phyloP scores from a whole-genome alignment of 2,113 vertebrate genomes.

The Toxotes chatareus region DNA sequence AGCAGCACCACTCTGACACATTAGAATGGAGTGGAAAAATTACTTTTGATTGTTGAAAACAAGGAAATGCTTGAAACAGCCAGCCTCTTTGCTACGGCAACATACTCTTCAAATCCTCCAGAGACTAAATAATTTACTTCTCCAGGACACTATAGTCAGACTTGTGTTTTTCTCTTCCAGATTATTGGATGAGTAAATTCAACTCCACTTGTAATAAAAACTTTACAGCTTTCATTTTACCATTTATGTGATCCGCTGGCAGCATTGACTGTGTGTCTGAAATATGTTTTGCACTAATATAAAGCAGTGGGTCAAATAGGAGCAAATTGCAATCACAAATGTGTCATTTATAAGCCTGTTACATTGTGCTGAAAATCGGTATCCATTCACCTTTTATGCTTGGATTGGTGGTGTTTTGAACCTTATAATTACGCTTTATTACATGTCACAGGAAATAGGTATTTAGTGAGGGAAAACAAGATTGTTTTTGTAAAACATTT shows the following conservation, averaged over 20 bases:
- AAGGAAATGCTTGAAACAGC: conserved; percentile 24
- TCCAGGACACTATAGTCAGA: conserved; percentile 8
- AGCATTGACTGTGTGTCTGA: conserved; percentile 7
- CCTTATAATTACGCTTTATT: conserved; percentile 18
- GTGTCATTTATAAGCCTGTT: conserved; percentile 37
- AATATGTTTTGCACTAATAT: conserved; percentile 42
- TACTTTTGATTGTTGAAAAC: conserved; percentile 31
- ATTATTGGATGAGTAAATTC: conserved; percentile 62
- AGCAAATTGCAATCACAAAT: conserved; percentile 22
- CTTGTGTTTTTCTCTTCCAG: conserved; percentile 15
- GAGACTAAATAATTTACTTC: conserved; percentile 27
- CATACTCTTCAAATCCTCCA: conserved; percentile 14
- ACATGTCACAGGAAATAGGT: conserved; percentile 12
- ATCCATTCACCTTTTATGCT: conserved; percentile 11
- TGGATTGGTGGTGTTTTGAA: neutral
- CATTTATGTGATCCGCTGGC: conserved; percentile 39
- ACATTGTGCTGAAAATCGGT: conserved; percentile 12
- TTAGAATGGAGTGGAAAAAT: conserved; percentile 38
- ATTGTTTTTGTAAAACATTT: conserved; percentile 7
- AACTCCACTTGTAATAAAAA: conserved; percentile 38
- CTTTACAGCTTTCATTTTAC: conserved; percentile 55
- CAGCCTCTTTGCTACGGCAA: conserved; percentile 20
- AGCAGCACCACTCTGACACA: conserved; percentile 23
- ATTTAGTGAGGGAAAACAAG: conserved; percentile 13
- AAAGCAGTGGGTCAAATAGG: conserved; percentile 17